Base-by-base conservation (phyloP, 1,140 invertebrate genomes). In the Aphelinus certus region DNA sequence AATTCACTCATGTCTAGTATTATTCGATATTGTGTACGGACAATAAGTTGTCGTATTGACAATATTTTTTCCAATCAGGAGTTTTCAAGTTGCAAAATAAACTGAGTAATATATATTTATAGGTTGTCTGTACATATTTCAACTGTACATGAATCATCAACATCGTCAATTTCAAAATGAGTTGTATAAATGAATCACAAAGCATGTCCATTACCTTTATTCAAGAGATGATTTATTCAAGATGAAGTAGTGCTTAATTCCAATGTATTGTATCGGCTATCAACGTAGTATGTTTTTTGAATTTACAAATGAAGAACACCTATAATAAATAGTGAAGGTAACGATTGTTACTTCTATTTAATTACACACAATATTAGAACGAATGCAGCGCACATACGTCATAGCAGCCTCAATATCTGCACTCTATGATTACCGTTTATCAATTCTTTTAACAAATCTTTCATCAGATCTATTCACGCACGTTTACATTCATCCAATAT, bases 301-400 rank as follows among this genome's bases (percentile, higher is more conserved):
- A 26, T 81, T 82, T 77, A 78, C 77, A 83, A 84, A 82, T 76
- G 79, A 83, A 79, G 81, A 81, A 83, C 81, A 83, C 80, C 78
- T 84, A 83, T 81, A 82, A 84, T 84, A 83, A 84, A 83, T 83
- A 84, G 78, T 61, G 74, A 79, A 81, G 49, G 73, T 83, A 83
- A 83, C 81, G 78, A 74, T 83, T 79, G 79, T 77, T 82, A 81
- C 78, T 82, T 83, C 63, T 66, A 65, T 75, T 56, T 46, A 51
- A 75, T 71, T 65, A 76, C 68, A 76, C 57, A 66, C 61, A 64
- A 79, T 78, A 82, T 62, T 81, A 83, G 79, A 83, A 83, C 71
- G 77, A 82, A 83, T 80, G 80, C 79, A 83, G 80, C 80, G 74
- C 81, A 84, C 81, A 82, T 81, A 79, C 80, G 81, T 76, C 76